These are phyloP conservation scores for Neodiprion lecontei DNA, from an alignment of 1,140 invertebrate species.

Conservation along the genomic window DNA sequence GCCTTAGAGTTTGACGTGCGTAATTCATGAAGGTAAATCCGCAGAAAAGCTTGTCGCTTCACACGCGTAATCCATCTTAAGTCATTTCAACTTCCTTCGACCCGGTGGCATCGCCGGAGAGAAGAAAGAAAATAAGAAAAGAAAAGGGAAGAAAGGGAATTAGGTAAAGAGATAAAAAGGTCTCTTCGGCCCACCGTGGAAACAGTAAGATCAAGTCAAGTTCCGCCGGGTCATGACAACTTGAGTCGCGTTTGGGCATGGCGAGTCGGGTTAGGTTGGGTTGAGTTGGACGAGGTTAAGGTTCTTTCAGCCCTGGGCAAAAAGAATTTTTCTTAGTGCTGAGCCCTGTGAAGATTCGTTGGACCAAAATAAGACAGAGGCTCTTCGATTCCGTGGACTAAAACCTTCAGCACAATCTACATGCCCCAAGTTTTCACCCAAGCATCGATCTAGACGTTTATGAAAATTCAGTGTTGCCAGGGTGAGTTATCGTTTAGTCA, in stretches of 20 bases:
- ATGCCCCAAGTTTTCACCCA: too few species aligned
- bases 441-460: too few species aligned
- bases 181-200: neutral
- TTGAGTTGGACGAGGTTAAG: neutral
- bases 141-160: too few species aligned
- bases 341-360: neutral
- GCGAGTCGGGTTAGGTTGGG: neutral
- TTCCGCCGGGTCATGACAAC: neutral
- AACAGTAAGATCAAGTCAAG: neutral
- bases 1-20: neutral
- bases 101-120: neutral
- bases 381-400: neutral
- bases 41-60: neutral
- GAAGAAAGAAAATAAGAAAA: neutral
- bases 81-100: neutral
- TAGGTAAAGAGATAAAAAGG: neutral
- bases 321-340: neutral
- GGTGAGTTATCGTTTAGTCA: too few species aligned
- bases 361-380: neutral
- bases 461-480: too few species aligned
- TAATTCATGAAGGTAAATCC: neutral
- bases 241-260: neutral
- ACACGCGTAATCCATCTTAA: conserved; percentile 7
- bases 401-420: neutral
- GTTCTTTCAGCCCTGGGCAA: neutral